Conservation (phyloP, 2,113 vertebrate species). For the Danio rerio region DNA sequence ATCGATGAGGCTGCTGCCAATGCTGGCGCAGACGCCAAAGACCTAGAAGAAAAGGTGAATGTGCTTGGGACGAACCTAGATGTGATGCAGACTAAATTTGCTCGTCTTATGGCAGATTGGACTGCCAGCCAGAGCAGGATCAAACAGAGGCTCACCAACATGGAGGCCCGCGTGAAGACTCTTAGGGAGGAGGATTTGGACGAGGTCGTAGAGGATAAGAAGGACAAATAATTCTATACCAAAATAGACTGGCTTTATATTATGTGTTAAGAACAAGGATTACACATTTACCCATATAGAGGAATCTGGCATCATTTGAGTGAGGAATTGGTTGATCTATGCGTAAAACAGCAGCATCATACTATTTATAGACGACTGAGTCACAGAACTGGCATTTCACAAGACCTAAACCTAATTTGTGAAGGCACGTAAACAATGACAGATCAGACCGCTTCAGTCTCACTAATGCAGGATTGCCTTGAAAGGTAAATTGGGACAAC, state of each 20-base stretch:
- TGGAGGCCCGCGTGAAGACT: constrained; percentile 80
- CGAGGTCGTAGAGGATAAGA: constrained; percentile 57
- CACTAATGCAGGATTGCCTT: constrained; percentile 1
- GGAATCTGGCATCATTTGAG: neutral
- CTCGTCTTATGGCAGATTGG: constrained; percentile 80
- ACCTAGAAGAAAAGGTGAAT: constrained; percentile 85
- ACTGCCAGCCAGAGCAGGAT: constrained; percentile 81
- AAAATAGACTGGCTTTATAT: neutral
- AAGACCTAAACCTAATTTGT: constrained; percentile 30
- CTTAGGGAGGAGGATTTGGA: constrained; percentile 63
- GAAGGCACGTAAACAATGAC: constrained; percentile 18
- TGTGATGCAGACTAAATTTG: constrained; percentile 80
- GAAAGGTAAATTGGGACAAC: neutral
- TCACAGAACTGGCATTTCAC: constrained; percentile 25
- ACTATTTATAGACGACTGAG: constrained; percentile 34
- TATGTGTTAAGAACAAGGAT: neutral
- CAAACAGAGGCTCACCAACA: constrained; percentile 85
- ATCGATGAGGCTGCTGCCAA: constrained; percentile 82
- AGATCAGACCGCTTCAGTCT: neutral
- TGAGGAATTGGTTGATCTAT: neutral
- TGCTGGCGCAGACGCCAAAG: constrained; percentile 78
- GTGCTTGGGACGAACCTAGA: constrained; percentile 81
- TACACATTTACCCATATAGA: constrained; percentile 10
- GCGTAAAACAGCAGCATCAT: neutral
- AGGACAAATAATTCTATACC: constrained; percentile 57